phyloP scores from a whole-genome alignment of 2,797 vertebrate genomes.

The Thaleichthys pacificus region DNA sequence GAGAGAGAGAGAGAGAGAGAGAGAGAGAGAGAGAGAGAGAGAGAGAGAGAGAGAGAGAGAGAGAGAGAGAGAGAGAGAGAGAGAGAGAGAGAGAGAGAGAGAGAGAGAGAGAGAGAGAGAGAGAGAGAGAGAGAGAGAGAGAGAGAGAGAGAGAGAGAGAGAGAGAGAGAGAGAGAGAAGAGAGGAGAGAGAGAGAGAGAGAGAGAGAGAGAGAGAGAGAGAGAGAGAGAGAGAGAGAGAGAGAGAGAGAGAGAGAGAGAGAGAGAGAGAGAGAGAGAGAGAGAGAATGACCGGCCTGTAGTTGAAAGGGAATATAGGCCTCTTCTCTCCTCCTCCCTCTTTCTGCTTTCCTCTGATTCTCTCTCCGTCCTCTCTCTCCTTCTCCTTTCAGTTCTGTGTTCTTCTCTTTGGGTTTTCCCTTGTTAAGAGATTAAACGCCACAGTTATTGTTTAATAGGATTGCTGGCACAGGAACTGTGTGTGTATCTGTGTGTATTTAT shows the following conservation, averaged over 20 bases:
- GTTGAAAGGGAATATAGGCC: not conserved
- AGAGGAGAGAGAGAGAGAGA: too few relatives aligned
- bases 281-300: constrained; percentile 1
- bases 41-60: too few relatives aligned
- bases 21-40: not conserved
- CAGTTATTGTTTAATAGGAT: constrained; percentile 67
- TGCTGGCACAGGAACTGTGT: constrained; percentile 55
- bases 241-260: constrained; percentile 1
- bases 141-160: too few relatives aligned
- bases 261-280: constrained; percentile 20
- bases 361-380: constrained; percentile 19
- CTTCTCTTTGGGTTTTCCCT: constrained; percentile 27
- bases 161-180: too few relatives aligned
- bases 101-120: too few relatives aligned
- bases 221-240: constrained; percentile 18
- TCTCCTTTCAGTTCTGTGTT: not conserved
- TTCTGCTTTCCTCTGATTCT: not conserved
- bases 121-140: too few relatives aligned
- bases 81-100: constrained; percentile 3
- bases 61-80: too few relatives aligned
- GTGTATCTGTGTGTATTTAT: constrained; percentile 33
- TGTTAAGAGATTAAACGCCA: constrained; percentile 64
- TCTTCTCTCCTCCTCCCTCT: not conserved
- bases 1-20: constrained; percentile 16
- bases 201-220: too few relatives aligned